Conservation (phyloP, 2,888 invertebrate species). For the Mesorhabditis belari region DNA sequence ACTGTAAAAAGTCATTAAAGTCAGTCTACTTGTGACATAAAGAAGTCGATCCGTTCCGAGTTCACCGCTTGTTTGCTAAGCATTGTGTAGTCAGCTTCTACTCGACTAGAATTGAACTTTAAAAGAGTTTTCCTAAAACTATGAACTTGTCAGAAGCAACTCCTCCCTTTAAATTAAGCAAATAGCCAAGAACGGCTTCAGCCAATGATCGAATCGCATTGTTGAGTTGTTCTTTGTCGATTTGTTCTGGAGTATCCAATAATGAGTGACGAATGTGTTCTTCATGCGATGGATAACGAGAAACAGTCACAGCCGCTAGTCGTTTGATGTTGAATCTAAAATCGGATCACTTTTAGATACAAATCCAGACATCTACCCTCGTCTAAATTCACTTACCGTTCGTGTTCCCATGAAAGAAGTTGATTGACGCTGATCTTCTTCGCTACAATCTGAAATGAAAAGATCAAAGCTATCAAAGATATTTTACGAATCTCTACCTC, state of each 20-base stretch:
- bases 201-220: conserved; percentile 15
- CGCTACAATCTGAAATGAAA: conserved; percentile 59
- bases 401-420: conserved; percentile 76
- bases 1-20: not conserved
- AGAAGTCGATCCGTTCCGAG: conserved; percentile 20
- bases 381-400: conserved; percentile 57
- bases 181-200: conserved; percentile 6
- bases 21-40: conserved; percentile 6
- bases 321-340: conserved; percentile 78
- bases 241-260: conserved; percentile 51
- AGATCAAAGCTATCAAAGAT: not conserved
- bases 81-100: conserved; percentile 25
- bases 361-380: not conserved
- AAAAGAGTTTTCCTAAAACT: not conserved
- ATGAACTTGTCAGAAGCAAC: not conserved
- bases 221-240: conserved; percentile 44
- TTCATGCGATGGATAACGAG: conserved; percentile 62
- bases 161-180: conserved; percentile 1
- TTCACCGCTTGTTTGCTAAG: conserved; percentile 29
- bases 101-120: conserved; percentile 41
- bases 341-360: too few relatives aligned
- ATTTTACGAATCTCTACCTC: conserved; percentile 12
- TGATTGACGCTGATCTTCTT: conserved; percentile 89
- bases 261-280: conserved; percentile 54
- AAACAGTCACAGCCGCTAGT: conserved; percentile 83